Percentiles rank a stretch among this genome's conserved stretches.
Evolutionary conservation across 2,113 vertebrate genomes (phyloP).

Genomic region (Heloderma charlesbogerti): DNA sequence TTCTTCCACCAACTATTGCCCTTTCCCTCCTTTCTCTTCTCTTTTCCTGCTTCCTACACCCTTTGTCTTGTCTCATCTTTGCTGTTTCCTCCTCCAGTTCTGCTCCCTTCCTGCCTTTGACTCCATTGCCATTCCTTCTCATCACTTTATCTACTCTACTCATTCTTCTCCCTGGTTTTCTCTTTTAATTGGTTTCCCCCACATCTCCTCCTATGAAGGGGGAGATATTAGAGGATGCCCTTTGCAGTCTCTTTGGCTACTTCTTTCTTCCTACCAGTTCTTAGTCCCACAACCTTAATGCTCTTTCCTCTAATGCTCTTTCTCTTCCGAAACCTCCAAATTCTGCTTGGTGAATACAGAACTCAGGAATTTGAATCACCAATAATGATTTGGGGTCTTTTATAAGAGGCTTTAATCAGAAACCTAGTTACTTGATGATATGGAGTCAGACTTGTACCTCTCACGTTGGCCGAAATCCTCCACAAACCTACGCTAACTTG

Average conservation of each 20-base stretch:
- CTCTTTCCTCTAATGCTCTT: too few species aligned
- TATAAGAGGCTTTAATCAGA: too few species aligned
- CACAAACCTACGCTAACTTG: too few species aligned
- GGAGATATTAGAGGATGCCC: background rate
- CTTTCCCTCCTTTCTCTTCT: background rate
- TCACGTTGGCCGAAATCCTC: too few species aligned
- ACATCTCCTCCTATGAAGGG: background rate
- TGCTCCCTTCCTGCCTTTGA: background rate
- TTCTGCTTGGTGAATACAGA: too few species aligned
- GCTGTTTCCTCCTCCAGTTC: background rate
- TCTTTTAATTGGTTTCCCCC: background rate
- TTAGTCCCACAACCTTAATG: too few species aligned
- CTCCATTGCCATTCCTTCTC: background rate
- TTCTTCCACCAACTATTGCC: background rate
- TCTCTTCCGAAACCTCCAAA: too few species aligned
- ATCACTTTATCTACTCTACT: background rate
- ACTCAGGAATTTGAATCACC: too few species aligned
- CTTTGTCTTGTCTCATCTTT: background rate
- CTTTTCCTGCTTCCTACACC: background rate
- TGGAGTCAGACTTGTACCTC: too few species aligned
- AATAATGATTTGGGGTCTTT: too few species aligned
- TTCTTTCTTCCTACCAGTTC: too few species aligned
- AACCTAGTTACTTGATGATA: too few species aligned
- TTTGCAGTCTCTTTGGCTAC: background rate
- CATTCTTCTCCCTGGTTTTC: background rate